Conservation (phyloP, 2,113 vertebrate genomes). For the Coryphaenoides rupestris region DNA sequence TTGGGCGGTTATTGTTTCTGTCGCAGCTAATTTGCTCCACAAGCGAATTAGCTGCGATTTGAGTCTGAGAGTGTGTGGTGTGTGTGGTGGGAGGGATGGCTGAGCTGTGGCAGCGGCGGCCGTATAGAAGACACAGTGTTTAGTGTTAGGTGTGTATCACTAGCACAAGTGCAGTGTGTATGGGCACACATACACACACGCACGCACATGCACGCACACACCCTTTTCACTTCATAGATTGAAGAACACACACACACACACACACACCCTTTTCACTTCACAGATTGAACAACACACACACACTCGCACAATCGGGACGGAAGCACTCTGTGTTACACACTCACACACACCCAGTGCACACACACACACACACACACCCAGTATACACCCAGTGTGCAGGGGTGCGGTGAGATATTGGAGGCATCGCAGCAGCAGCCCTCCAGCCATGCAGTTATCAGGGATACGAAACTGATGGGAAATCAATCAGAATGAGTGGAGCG, state of each 20-base stretch:
- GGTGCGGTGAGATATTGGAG: constrained; percentile 59
- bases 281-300: constrained; percentile 5
- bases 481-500: constrained; percentile 69
- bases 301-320: too few relatives aligned
- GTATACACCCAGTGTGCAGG: constrained; percentile 16
- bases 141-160: too few relatives aligned
- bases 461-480: constrained; percentile 70
- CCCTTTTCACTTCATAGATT: too few relatives aligned
- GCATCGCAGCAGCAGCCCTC: constrained; percentile 59
- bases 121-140: too few relatives aligned
- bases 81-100: too few relatives aligned
- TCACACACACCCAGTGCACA: constrained; percentile 20
- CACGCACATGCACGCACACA: constrained; percentile 8
- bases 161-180: background rate
- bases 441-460: constrained; percentile 68
- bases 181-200: constrained; percentile 12
- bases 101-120: too few relatives aligned
- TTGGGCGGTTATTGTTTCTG: constrained; percentile 3
- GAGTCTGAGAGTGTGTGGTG: too few relatives aligned
- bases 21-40: constrained; percentile 26
- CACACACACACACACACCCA: constrained; percentile 18
- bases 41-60: constrained; percentile 3
- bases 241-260: background rate
- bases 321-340: background rate
- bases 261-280: constrained; percentile 8